These are phyloP conservation scores for Chydorus sphaericus DNA, from an alignment of 2,888 invertebrate species.

Conservation along the genomic window DNA sequence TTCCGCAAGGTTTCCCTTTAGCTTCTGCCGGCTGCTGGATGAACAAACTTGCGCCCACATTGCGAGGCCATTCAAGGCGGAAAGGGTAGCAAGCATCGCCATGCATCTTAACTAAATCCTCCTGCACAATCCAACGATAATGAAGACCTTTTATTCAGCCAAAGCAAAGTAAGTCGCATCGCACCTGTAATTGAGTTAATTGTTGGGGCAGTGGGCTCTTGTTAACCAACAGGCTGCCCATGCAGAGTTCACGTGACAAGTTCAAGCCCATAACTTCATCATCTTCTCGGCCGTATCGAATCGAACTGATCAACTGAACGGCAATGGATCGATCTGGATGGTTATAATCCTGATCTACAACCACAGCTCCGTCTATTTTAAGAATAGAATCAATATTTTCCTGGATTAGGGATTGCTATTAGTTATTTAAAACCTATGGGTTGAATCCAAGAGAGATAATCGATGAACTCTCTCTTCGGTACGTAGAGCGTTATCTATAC, in stretches of 20 bases:
- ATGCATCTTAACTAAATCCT: background rate
- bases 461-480: conserved; percentile 1
- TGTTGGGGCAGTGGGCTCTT: background rate
- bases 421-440: background rate
- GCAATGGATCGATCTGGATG: background rate
- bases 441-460: conserved; percentile 5
- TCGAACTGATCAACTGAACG: conserved; percentile 38
- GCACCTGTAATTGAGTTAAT: background rate
- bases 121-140: background rate
- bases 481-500: background rate
- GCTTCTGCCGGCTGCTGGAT: background rate
- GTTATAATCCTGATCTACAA: conserved; percentile 1
- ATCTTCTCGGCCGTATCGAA: conserved; percentile 92
- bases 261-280: conserved; percentile 96
- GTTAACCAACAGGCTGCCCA: background rate
- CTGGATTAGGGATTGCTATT: background rate
- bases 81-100: background rate
- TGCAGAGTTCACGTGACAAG: conserved; percentile 70
- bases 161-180: background rate
- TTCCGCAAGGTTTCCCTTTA: conserved; percentile 6
- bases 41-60: background rate
- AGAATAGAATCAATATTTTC: background rate
- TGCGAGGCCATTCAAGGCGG: conserved; percentile 6
- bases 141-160: background rate
- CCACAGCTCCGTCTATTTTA: background rate